Percentiles rank a stretch among this genome's conserved stretches.
phyloP scores from a whole-genome alignment of 2,888 invertebrate species.

The Microctonus hyperodae region DNA sequence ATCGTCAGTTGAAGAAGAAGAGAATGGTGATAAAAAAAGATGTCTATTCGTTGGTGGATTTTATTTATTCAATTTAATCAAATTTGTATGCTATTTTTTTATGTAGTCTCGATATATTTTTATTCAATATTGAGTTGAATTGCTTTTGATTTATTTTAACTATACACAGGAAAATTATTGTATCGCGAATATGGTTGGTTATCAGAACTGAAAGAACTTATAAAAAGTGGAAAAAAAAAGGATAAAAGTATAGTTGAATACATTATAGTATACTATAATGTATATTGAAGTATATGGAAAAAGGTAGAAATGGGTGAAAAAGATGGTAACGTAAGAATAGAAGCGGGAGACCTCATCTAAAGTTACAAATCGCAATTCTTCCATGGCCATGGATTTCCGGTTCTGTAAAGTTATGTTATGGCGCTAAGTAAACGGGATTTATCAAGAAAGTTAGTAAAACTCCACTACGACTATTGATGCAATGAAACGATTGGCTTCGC shows the following conservation, averaged over 20 bases:
- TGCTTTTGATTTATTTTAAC: neutral
- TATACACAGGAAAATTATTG: conserved; percentile 6
- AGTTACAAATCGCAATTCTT: conserved; percentile 64
- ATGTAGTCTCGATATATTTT: neutral
- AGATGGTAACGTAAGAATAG: conserved; percentile 23
- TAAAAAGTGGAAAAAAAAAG: conserved; percentile 11
- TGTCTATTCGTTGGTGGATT: too few relatives aligned
- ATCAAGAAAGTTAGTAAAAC: conserved; percentile 64
- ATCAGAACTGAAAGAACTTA: neutral
- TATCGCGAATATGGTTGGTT: conserved; percentile 2
- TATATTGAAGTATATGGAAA: neutral
- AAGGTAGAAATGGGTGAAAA: neutral
- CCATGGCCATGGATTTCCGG: conserved; percentile 62
- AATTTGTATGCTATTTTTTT: neutral
- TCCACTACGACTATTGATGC: conserved; percentile 62
- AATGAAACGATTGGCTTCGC: conserved; percentile 63
- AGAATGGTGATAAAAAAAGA: neutral
- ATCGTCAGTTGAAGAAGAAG: conserved; percentile 12
- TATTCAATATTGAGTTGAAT: neutral
- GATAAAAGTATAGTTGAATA: neutral
- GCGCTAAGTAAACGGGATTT: conserved; percentile 63
- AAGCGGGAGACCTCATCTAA: conserved; percentile 58
- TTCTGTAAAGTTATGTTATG: conserved; percentile 63
- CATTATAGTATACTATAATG: neutral
- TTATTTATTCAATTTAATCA: neutral